phyloP scores from a whole-genome alignment of 1,140 invertebrate genomes.

The Musca domestica region DNA sequence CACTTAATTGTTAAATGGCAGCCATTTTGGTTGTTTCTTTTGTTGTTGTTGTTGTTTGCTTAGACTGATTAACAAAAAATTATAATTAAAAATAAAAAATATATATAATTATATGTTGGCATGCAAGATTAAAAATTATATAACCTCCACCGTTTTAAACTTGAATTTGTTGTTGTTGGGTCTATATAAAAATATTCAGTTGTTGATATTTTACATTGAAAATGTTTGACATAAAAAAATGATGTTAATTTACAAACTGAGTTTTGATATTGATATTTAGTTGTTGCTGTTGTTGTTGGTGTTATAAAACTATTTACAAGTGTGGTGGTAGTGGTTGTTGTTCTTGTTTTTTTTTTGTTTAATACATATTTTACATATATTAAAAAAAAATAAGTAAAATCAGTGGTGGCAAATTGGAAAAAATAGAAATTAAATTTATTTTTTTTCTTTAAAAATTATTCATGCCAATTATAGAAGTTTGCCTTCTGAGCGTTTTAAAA shows the following conservation, averaged over 20 bases:
- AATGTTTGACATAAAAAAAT: neutral
- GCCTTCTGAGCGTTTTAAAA: constrained; percentile 12
- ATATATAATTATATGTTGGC: neutral
- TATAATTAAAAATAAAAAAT: neutral
- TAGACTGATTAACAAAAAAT: constrained; percentile 5
- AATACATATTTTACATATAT: constrained; percentile 1
- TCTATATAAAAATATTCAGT: constrained; percentile 1
- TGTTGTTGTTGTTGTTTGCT: neutral
- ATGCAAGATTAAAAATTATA: constrained; percentile 1
- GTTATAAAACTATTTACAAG: constrained; percentile 18
- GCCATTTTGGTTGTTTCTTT: constrained; percentile 13
- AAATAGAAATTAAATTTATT: constrained; percentile 2
- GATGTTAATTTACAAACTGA: constrained; percentile 15
- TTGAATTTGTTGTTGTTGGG: neutral
- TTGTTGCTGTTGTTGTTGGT: constrained; percentile 10
- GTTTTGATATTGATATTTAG: too few relatives aligned
- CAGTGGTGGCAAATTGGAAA: constrained; percentile 39
- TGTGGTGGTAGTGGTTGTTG: neutral
- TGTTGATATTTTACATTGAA: neutral
- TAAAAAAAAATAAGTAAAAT: constrained; percentile 44
- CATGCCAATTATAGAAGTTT: constrained; percentile 26
- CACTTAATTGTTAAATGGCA: constrained; percentile 23
- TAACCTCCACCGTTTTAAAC: constrained; percentile 5
- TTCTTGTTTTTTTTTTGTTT: constrained; percentile 5
- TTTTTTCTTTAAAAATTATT: constrained; percentile 3